Base-by-base conservation (phyloP, 2,797 vertebrate genomes). In the Melanogrammus aeglefinus region DNA sequence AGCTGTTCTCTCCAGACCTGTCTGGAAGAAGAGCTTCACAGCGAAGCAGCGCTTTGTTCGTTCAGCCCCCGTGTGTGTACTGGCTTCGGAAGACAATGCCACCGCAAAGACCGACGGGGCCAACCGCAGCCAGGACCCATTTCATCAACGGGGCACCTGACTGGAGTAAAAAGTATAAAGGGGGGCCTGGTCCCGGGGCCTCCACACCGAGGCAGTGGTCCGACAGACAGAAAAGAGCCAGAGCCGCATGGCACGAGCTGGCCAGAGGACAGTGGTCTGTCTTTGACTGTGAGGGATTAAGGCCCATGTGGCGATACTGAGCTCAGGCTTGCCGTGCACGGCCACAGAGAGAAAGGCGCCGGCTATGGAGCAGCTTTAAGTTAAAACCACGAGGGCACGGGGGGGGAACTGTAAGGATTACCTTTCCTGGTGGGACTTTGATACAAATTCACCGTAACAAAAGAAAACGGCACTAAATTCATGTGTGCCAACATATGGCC, bases 91-190 rank as follows among this genome's bases (percentile, higher is more conserved):
- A 87, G 82, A 94, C 91, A 94, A 94, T 91, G 85, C 81, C 89
- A 86, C 89, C 85, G 83, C 90, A 89, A 91, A 27, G 63, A 69
- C 57, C 63, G 93, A 89, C 81, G 86, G 87, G 79, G 66, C 86
- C 88, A 91, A 93, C 92, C 86, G 87, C 84, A 86, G 73, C 85
- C 81, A 4, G 78, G 80, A 88, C 87, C 88, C 87, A 88, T 88
- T 92, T 93, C 85, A 90, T 90, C 86, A 79, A 76, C 41, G 84
- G 87, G 87, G 88, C 90, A 91, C 88, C 87, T 91, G 86, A 89
- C 88, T 86, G 88, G 81, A 83, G 77, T 81, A 90, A 85, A 63
- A 47, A n/a, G n/a, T 47, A 1, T 24, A 63, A 63, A 63, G n/a
- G 83, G 72, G 81, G 85, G 86, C 86, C 85, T 91, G 86, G 88